Conservation (phyloP, 2,113 vertebrate genomes). For the Panthera leo region DNA sequence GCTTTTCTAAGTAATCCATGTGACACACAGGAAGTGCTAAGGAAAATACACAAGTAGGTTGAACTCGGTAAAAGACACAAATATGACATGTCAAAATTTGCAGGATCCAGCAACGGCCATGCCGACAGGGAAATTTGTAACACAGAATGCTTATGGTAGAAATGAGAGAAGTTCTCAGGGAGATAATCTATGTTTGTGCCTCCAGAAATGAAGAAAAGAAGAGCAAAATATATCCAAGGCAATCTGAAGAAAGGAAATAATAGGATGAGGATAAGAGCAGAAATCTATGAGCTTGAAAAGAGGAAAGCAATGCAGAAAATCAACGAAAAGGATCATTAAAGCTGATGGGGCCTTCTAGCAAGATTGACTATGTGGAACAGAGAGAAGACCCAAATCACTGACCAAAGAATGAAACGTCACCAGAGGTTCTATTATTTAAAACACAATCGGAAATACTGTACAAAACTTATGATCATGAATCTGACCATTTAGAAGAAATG, state of each 20-base stretch:
- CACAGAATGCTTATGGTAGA: background rate
- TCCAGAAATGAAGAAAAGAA: slow-evolving; percentile 10
- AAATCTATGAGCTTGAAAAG: background rate
- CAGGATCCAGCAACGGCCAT: background rate
- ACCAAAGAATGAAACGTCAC: background rate
- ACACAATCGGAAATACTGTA: background rate
- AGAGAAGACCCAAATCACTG: background rate
- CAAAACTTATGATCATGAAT: background rate
- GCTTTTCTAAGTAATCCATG: slow-evolving; percentile 19
- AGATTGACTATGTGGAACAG: background rate
- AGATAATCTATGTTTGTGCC: background rate
- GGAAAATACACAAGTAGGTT: background rate
- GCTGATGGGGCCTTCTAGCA: background rate
- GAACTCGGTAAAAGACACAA: background rate
- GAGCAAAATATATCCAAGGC: background rate
- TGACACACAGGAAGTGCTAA: background rate
- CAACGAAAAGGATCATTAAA: background rate
- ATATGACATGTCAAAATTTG: background rate
- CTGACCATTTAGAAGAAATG: background rate
- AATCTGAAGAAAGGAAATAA: background rate
- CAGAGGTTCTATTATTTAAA: background rate
- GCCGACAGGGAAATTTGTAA: background rate
- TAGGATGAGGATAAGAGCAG: background rate
- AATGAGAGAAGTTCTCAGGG: background rate
- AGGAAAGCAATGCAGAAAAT: slow-evolving; percentile 7